phyloP scores from a whole-genome alignment of 1,140 invertebrate genomes.

The Drosophila takahashii region DNA sequence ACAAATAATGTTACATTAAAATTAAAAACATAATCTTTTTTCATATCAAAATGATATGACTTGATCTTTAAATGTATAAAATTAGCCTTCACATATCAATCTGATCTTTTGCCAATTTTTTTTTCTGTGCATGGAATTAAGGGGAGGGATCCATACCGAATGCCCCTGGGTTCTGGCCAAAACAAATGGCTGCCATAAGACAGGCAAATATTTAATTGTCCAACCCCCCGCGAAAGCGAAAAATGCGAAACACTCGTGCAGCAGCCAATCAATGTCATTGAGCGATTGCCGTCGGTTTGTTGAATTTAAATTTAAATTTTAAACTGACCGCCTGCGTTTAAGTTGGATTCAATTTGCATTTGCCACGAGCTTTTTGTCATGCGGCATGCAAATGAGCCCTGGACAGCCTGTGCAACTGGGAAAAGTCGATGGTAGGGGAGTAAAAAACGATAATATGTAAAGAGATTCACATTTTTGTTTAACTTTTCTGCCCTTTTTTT shows the following conservation, averaged over 20 bases:
- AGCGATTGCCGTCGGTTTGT: conserved; percentile 24
- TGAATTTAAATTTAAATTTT: conserved; percentile 12
- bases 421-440: not conserved
- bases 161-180: not conserved
- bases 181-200: conserved; percentile 56
- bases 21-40: too few species aligned
- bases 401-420: conserved; percentile 4
- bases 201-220: conserved; percentile 67
- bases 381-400: conserved; percentile 23
- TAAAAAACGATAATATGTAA: not conserved
- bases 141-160: too few species aligned
- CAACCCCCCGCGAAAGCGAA: not conserved
- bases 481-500: not conserved
- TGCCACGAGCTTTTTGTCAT: conserved; percentile 28
- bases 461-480: not conserved
- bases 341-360: conserved; percentile 48
- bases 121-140: too few species aligned
- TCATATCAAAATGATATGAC: too few species aligned
- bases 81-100: too few species aligned
- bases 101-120: too few species aligned
- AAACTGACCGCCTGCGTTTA: conserved; percentile 16
- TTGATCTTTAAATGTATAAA: too few species aligned
- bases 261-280: conserved; percentile 72
- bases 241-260: conserved; percentile 35
- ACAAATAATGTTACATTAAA: too few species aligned